Evolutionary conservation across 2,888 invertebrate species (phyloP).

Genomic region (Linnaemya vulpina): DNA sequence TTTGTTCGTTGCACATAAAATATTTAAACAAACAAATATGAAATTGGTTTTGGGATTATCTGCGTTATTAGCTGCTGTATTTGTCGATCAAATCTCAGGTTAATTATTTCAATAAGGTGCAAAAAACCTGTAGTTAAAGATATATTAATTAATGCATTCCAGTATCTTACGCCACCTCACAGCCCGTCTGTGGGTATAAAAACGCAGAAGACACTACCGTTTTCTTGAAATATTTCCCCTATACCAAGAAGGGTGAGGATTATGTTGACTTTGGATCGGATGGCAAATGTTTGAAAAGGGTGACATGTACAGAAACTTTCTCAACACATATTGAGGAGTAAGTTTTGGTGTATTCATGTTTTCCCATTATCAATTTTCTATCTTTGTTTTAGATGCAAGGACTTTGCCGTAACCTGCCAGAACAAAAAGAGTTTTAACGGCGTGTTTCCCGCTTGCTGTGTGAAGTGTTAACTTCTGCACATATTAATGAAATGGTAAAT

Average conservation of each 20-base stretch:
- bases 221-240: constrained; percentile 79
- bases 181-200: constrained; percentile 79
- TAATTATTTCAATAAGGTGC: background rate
- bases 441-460: constrained; percentile 80
- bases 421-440: constrained; percentile 79
- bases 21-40: constrained; percentile 41
- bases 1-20: background rate
- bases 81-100: constrained; percentile 64
- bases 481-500: background rate
- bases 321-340: constrained; percentile 78
- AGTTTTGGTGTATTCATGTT: constrained; percentile 69
- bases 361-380: background rate
- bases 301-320: constrained; percentile 78
- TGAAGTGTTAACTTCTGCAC: constrained; percentile 76
- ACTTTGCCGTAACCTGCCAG: constrained; percentile 76
- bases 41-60: constrained; percentile 47
- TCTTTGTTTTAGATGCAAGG: constrained; percentile 74
- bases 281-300: constrained; percentile 79
- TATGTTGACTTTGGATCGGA: constrained; percentile 79
- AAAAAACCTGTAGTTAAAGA: constrained; percentile 3
- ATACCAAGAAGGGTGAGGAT: constrained; percentile 77
- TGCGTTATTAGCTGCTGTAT: constrained; percentile 39
- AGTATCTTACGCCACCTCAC: constrained; percentile 71
- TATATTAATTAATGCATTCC: background rate
- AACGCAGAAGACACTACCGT: constrained; percentile 78